Evolutionary conservation across 2,797 vertebrate genomes (phyloP), one percentile per base, ranked within the genome.

Genomic region (Brotula barbata): DNA sequence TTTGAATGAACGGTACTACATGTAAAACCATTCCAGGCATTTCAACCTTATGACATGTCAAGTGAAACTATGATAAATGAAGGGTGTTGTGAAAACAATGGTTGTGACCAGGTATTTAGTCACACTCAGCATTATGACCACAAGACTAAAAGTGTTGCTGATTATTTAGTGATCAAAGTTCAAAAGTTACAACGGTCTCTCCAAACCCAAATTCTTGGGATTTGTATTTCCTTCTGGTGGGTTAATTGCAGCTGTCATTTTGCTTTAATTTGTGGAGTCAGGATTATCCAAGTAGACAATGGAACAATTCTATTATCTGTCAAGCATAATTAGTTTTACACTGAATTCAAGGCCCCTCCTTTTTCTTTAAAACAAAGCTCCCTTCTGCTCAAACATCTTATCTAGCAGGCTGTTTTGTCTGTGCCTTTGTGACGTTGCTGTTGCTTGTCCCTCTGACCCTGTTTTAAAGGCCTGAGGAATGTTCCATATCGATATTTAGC

Each of bases 401-500:
- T 64, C 59, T 47, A 20, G 52, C 58, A 11, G 44, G 12, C 48
- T 50, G 17, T 43, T 67, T 64, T 76, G 67, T 73, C 60, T 40
- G n/a, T 17, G 68, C 40, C 40, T 54, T 66, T 40, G 49, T 74
- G 68, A 71, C 33, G 21, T 42, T 34, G 34, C 44, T 19, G 59
- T 13, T 42, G 53, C 56, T 64, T 7, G 7, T 19, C 45, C 34
- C 44, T 51, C 23, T 64, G 49, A 42, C 48, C 61, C 53, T 33
- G n/a, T 65, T 77, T 75, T 75, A 49, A 73, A 80, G 48, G 31
- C 47, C 31, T 5, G 1, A 70, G 64, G 81, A 89, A 80, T 84
- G 81, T 75, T 72, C 75, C 53, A 53, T 80, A 69, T 85, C 10
- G 64, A 82, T 85, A 81, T 84, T 81, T 78, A 42, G 78, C 64